phyloP scores from a whole-genome alignment of 2,888 invertebrate genomes.

The Leucozona laternaria region DNA sequence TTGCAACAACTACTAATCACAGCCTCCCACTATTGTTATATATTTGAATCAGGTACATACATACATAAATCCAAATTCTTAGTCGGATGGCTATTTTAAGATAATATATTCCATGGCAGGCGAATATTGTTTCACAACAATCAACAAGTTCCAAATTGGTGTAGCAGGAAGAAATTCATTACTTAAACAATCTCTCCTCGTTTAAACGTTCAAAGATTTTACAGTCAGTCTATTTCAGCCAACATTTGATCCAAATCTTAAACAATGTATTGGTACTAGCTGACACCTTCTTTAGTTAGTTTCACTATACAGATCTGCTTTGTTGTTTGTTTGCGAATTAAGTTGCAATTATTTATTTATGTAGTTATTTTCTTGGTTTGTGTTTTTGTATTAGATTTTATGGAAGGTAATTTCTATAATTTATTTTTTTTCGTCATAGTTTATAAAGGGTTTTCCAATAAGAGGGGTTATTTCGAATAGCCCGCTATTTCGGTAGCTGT shows the following conservation, averaged over 20 bases:
- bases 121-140: conserved; percentile 54
- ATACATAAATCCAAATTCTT: conserved; percentile 8
- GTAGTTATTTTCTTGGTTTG: too few relatives aligned
- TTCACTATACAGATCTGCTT: not conserved
- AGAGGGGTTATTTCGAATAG: too few relatives aligned
- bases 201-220: not conserved
- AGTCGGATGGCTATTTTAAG: conserved; percentile 57
- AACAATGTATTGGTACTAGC: not conserved
- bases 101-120: conserved; percentile 20
- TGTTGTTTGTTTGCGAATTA: not conserved
- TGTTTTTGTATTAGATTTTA: too few relatives aligned
- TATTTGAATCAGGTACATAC: not conserved
- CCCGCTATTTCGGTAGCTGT: too few relatives aligned
- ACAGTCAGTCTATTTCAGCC: not conserved
- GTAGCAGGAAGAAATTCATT: conserved; percentile 54
- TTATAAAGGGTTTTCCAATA: too few relatives aligned
- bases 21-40: conserved; percentile 41
- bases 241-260: not conserved
- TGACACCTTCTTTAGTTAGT: not conserved
- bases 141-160: conserved; percentile 44
- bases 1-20: conserved; percentile 27
- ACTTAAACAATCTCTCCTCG: not conserved
- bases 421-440: too few relatives aligned
- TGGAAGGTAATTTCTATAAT: too few relatives aligned
- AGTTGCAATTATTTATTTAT: not conserved